Base-by-base conservation (phyloP, 2,888 invertebrate species). In the Bugula neritina region DNA sequence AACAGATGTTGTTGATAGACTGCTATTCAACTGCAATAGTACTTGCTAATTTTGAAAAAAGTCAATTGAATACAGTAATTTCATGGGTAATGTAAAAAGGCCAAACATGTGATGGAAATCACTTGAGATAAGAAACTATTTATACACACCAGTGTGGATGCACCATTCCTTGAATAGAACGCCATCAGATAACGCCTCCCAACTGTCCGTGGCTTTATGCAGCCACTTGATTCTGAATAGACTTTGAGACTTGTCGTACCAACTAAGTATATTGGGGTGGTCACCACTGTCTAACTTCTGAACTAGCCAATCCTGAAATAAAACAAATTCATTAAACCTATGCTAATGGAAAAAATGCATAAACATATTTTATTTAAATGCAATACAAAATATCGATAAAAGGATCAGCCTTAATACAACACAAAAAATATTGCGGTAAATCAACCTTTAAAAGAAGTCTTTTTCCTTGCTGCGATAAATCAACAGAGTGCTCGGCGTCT, bases 181-280 rank as follows among this genome's bases (percentile, higher is more conserved):
- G 5, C 52, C 52, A 70, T 70, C 70, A 35, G 52, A 17, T 2
- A 29, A 5, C 3, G 43, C 52, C 31, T 43, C 43, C 70, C 70
- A 70, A 23, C 54, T 70, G 31, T 70, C 70, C 25, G 70, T 70
- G 1, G 70, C 70, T 54, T 70, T 70, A 29, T 70, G 70, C 25
- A 70, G 23, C 70, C 70, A 70, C 23, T 54, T 70, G n/a, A 70
- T 70, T 70, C 54, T 70, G 23, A 70, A 70, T 23, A 70, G 52
- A 23, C 70, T 90, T 88, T 98, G 98, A 84, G 97, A 83, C 87
- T 99, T 98, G 85, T 98, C 97, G 95, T 98, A 98, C 84, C 85
- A 85, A 86, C 98, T 97, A 81, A 97, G 87, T 80, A 98, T 96
- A 86, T 97, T 97, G 29, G 97, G 87, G 97, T 98, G 98, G 86